Evolutionary conservation across 2,113 vertebrate species (phyloP).

Genomic region (Myotis yumanensis): DNA sequence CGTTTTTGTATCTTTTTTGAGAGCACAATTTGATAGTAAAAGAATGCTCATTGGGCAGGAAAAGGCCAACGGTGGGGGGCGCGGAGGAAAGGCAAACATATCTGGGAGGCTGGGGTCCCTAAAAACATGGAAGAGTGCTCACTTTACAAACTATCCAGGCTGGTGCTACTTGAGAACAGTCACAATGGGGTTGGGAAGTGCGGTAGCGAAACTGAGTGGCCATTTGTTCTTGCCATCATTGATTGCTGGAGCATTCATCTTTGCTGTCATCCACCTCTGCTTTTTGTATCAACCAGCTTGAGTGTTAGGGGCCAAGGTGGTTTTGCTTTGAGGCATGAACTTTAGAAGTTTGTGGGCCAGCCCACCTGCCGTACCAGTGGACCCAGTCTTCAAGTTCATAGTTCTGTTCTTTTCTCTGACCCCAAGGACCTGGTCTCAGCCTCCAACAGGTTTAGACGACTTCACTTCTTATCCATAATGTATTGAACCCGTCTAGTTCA

Average conservation of each 20-base stretch:
- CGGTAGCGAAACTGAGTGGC: not conserved
- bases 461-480: not conserved
- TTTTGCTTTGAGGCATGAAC: not conserved
- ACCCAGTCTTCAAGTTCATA: not conserved
- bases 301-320: not conserved
- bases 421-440: not conserved
- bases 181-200: not conserved
- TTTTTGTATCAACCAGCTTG: not conserved
- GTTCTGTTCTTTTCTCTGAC: not conserved
- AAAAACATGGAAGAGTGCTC: not conserved
- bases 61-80: not conserved
- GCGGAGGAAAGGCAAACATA: not conserved
- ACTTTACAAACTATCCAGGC: not conserved
- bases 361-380: not conserved
- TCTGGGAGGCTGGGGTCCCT: not conserved
- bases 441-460: conserved; percentile 4
- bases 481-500: not conserved
- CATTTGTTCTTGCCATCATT: not conserved
- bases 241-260: not conserved
- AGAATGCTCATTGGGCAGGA: not conserved
- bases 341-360: not conserved
- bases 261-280: not conserved
- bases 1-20: not conserved
- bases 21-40: not conserved
- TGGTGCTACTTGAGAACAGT: not conserved